A percentile compares a stretch with the other conserved stretches of the same genome.
These are phyloP conservation scores for Corvus cornix DNA, from an alignment of 2,113 vertebrate species.

Conservation along the genomic window DNA sequence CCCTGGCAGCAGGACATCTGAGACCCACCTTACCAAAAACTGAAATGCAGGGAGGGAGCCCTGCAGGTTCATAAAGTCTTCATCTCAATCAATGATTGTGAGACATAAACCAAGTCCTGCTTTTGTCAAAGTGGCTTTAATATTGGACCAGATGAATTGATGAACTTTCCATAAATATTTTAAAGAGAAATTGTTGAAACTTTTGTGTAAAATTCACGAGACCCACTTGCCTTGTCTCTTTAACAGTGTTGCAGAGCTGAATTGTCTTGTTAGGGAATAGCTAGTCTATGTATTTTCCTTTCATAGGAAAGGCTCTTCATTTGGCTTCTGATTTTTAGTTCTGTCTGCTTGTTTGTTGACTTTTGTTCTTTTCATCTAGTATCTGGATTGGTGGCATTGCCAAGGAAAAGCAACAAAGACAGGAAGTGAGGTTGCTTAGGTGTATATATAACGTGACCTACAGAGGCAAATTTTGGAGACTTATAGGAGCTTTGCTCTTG, in stretches of 20 bases:
- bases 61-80: background rate
- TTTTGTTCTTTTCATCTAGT: constrained; percentile 12
- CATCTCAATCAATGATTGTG: fast-evolving
- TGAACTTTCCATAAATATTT: background rate
- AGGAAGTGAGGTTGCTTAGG: background rate
- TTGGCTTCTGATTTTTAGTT: background rate
- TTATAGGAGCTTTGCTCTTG: background rate
- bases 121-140: background rate
- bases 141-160: background rate
- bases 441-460: background rate
- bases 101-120: background rate
- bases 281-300: background rate
- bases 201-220: background rate
- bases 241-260: background rate
- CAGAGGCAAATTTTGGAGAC: background rate
- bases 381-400: background rate
- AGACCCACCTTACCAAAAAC: background rate
- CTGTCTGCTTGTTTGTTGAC: background rate
- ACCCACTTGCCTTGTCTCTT: background rate
- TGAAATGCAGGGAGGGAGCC: background rate
- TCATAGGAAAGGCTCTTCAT: background rate
- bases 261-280: background rate
- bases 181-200: background rate
- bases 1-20: background rate
- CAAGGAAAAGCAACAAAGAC: background rate